Base-by-base conservation (phyloP, 2,113 vertebrate species). In the Neomonachus schauinslandi region DNA sequence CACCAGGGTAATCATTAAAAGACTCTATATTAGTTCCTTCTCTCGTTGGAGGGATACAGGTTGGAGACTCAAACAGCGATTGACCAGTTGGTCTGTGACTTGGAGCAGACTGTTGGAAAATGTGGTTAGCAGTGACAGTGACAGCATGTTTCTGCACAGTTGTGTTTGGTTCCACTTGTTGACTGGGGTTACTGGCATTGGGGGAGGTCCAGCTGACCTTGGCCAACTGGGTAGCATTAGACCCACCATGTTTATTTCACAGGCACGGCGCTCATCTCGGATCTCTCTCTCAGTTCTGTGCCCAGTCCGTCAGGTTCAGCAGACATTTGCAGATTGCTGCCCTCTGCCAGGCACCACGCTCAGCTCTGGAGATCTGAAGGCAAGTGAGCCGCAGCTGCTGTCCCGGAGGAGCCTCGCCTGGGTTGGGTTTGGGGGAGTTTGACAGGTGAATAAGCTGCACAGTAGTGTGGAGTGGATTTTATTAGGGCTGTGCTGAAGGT, bases 1-100 rank as follows among this genome's bases (percentile, higher is more conserved):
- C 51, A 83, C 80, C 71, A 77, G 71, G 53, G 87, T 97, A 71
- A 46, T 95, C 96, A 96, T 98, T 91, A 96, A 82, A 91, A 90
- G 86, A 49, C 55, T 77, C 94, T 91, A 13, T 72, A 39, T 96
- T 76, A 51, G 83, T 89, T 63, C 51, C 76, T 59, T 89, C 80
- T 89, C 84, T 83, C 4, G 8, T n/a, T 84, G 85, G 97, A 65
- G 90, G 83, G 67, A 13, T 36, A 13, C 80, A 90, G 53, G 63
- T 81, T 94, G 16, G 82, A 92, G 94, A 82, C 86, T 46, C 13
- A 49, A 90, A 79, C 14, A 93, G 87, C 21, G 2, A 12, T 55
- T 69, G 19, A 2, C 79, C 36, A 3, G 22, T 49, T 53, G 28
- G 53, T 49, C 63, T 14, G 7, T 69, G 94, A 42, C 31, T 0